Percentiles rank a stretch among this genome's conserved stretches.
phyloP scores from a whole-genome alignment of 2,113 vertebrate species.

The Plectropomus leopardus region DNA sequence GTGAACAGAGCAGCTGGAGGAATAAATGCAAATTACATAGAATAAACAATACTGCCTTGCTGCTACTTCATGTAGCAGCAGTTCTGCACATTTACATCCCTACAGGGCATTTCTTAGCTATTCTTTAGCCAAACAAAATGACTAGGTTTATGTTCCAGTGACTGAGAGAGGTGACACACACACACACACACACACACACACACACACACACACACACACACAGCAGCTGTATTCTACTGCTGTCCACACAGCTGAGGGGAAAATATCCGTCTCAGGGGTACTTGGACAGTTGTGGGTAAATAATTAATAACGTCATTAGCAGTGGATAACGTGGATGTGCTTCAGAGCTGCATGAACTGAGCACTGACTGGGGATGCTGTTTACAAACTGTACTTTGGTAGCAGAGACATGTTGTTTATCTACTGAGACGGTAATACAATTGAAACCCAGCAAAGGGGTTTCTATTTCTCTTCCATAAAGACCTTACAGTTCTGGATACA shows the following conservation, averaged over 20 bases:
- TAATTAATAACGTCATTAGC: conserved; percentile 6
- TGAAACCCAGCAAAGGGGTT: conserved; percentile 2
- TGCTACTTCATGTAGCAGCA: conserved; percentile 16
- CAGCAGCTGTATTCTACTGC: neutral
- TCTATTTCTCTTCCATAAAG: neutral
- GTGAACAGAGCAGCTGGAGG: neutral
- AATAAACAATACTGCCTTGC: conserved; percentile 34
- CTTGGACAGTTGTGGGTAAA: neutral
- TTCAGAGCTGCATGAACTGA: neutral
- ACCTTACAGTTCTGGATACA: neutral
- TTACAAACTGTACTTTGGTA: neutral
- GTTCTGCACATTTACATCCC: conserved; percentile 23
- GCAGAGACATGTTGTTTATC: neutral
- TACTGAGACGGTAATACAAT: neutral
- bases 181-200: neutral
- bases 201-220: neutral
- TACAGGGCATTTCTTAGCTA: conserved; percentile 28
- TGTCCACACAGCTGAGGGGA: neutral
- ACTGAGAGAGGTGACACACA: neutral
- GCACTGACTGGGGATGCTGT: neutral
- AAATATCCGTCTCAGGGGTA: neutral
- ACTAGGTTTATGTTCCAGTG: neutral
- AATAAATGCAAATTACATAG: conserved; percentile 8
- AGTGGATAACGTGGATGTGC: conserved; percentile 7
- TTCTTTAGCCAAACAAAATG: conserved; percentile 17